Percentiles rank a stretch among this genome's conserved stretches.
phyloP scores from a whole-genome alignment of 1,140 invertebrate species.

The Drosophila santomea region DNA sequence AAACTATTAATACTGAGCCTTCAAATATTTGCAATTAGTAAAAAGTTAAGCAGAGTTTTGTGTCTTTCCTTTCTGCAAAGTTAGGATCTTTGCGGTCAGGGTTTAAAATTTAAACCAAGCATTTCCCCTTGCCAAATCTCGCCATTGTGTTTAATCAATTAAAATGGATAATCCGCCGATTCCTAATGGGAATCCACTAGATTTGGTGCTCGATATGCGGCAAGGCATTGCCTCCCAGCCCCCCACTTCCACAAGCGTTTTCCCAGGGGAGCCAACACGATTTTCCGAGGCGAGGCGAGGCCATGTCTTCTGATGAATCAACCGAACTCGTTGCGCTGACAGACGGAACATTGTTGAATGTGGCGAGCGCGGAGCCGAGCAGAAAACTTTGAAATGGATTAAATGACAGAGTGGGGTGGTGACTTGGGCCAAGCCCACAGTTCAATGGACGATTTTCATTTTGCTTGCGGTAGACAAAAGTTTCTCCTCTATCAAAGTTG shows the following conservation, averaged over 20 bases:
- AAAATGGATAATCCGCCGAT: constrained; percentile 34
- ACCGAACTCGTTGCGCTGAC: constrained; percentile 24
- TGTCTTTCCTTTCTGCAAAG: too few relatives aligned
- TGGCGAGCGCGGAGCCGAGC: neutral
- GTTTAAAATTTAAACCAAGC: neutral
- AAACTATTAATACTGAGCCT: neutral
- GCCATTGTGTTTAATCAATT: constrained; percentile 17
- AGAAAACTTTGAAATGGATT: constrained; percentile 56
- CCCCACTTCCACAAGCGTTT: neutral
- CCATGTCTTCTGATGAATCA: constrained; percentile 28
- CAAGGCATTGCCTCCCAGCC: neutral
- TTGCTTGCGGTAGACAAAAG: constrained; percentile 56
- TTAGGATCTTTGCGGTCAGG: neutral
- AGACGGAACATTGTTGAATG: constrained; percentile 42
- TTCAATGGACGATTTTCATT: constrained; percentile 72
- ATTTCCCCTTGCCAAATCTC: neutral
- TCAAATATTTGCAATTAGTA: neutral
- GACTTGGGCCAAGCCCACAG: constrained; percentile 39
- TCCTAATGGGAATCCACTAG: constrained; percentile 34
- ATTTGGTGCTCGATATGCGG: constrained; percentile 15
- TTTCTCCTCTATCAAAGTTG: constrained; percentile 38
- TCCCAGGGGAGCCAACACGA: constrained; percentile 21
- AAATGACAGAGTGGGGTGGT: constrained; percentile 42
- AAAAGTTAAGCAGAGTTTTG: neutral
- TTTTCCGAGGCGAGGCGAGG: constrained; percentile 30